Conservation (phyloP, 2,888 invertebrate species). For the Gerosis bhagava region DNA sequence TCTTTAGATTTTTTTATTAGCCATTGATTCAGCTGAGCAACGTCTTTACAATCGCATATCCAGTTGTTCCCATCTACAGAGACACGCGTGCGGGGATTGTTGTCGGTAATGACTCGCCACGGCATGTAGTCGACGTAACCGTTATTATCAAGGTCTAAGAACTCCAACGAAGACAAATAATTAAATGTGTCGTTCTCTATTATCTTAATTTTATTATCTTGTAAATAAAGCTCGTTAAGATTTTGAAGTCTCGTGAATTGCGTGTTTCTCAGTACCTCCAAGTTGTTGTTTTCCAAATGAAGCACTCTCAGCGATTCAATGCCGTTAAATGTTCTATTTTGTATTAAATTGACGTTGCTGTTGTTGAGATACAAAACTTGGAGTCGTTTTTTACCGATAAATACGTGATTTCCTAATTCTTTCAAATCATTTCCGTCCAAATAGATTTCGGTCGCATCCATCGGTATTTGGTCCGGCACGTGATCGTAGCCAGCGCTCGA, state of each 20-base stretch:
- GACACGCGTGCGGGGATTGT: conserved; percentile 86
- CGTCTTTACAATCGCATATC: conserved; percentile 91
- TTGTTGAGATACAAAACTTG: conserved; percentile 90
- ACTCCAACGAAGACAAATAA: conserved; percentile 87
- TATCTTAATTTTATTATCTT: conserved; percentile 87
- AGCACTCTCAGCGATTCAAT: conserved; percentile 87
- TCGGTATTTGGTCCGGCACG: conserved; percentile 91
- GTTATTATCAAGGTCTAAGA: conserved; percentile 89
- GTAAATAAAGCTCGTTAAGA: conserved; percentile 89
- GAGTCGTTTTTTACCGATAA: conserved; percentile 92
- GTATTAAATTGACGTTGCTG: conserved; percentile 88
- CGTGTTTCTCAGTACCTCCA: conserved; percentile 87
- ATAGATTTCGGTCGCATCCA: conserved; percentile 95
- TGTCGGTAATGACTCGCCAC: conserved; percentile 86
- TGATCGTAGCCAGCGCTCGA: conserved; percentile 87
- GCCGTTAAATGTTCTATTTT: conserved; percentile 92
- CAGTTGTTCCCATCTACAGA: conserved; percentile 90
- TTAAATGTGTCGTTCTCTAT: conserved; percentile 91
- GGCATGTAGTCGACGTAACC: conserved; percentile 90
- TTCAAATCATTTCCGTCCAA: conserved; percentile 91
- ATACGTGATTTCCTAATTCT: conserved; percentile 91
- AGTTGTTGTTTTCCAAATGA: conserved; percentile 89
- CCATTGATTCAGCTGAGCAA: conserved; percentile 87
- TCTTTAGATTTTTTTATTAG: conserved; percentile 85
- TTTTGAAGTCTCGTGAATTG: conserved; percentile 90